Evolutionary conservation across 2,113 vertebrate species (phyloP), one percentile per base, ranked within the genome.

Genomic region (Gallinago undulata): DNA sequence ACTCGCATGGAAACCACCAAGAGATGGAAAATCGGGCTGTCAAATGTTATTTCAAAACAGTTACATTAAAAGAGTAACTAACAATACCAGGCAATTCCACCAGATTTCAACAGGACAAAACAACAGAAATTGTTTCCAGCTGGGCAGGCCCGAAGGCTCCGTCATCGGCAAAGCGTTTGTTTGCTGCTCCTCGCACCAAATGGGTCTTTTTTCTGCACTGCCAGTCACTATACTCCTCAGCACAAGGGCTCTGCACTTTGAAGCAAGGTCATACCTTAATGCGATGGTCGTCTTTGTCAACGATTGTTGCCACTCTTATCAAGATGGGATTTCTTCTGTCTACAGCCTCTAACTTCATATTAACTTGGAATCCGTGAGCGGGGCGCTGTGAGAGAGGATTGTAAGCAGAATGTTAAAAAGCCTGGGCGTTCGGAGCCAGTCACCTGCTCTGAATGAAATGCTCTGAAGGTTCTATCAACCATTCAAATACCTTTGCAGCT

Each of bases 281-380:
- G 17, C 98, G 98, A 95, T 98, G 94, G 94, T 98, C 98, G 10
- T 99, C 98, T 53, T 76, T 98, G 55, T 98, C 98, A 9, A 94
- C 87, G 21, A 99, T 87, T 6, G 98, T 98, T 87, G 98, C 98
- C 31, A 99, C 99, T 11, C 99, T 98, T 90, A 99, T 98, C 95
- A 99, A 79, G 98, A 98, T 98, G 24, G 98, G 98, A 94, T 98
- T 98, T 77, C 98, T 97, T 81, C 97, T 97, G 97, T 99, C 99
- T 31, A 99, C 99, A 4, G 97, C 97, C 95, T 99, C 99, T 64
- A 99, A 83, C 90, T 98, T 98, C 50, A 97, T 98, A 93, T 98
- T 97, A 25, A 97, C 94, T 87, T 98, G 98, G 96, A 99, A 99
- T 43, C 98, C 97, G 5, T 99, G 98, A 62, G 98, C 97, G 45